Base-by-base conservation (phyloP, 2,888 invertebrate species). In the Tetragonisca angustula region DNA sequence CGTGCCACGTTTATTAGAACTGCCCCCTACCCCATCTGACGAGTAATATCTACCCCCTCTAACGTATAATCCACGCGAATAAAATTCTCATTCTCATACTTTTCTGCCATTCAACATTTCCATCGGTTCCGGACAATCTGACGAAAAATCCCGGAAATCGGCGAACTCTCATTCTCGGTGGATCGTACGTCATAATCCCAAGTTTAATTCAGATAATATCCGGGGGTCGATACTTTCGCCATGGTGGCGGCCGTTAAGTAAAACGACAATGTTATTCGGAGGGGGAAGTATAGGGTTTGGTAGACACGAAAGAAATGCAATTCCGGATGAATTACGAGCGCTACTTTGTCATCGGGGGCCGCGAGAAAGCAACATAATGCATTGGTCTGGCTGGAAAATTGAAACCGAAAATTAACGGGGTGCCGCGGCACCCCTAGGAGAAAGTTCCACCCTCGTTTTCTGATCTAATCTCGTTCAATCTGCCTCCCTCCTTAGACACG, bases 261-360 rank as follows among this genome's bases (percentile, higher is more conserved):
- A 69, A 76, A 69, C 56, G 83, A 73, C 69, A 59, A 69, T 71
- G 74, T 71, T 71, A 71, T 36, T 17, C 24, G 49, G 6, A 24
- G 54, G 52, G n/a, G 13, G 13, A 15, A 15, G 56, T 5, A 21
- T 6, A 21, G 21, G 43, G 9, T 70, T n/a, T 49, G 21, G 78
- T 71, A 77, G 75, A 76, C 76, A 54, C 70, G 81, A 86, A 91
- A 91, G 87, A 91, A 91, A 88, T 85, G 87, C 88, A 91, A 91
- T 91, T 91, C 87, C 83, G 59, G 76, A 76, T 91, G 90, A 91
- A 83, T 91, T 91, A 91, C 80, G 89, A 84, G 87, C 84, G 82
- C 78, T 88, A 87, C 85, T 92, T 91, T 90, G 91, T 91, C 92
- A 91, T 89, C 84, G 86, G 79, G 27, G 69, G 52, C 24, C 15